phyloP scores from a whole-genome alignment of 2,797 vertebrate genomes.

The Bufotes viridis region DNA sequence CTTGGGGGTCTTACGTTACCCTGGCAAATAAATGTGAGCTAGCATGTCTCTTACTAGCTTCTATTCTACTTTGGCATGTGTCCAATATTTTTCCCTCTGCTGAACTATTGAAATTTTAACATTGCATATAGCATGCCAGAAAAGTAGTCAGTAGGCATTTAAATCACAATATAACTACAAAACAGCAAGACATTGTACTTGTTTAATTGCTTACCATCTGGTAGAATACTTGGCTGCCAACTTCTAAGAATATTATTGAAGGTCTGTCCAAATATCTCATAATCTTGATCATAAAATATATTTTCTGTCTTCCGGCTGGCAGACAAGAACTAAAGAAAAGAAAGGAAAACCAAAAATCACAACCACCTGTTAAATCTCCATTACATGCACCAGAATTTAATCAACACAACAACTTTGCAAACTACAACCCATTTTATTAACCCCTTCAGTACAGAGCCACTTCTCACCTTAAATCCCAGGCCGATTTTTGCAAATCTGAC shows the following conservation, averaged over 20 bases:
- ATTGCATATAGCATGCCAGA: not conserved
- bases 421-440: not conserved
- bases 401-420: not conserved
- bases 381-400: not conserved
- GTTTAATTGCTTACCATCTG: constrained; percentile 84
- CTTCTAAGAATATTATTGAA: constrained; percentile 90
- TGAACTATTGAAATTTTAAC: too few relatives aligned
- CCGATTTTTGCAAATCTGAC: too few relatives aligned
- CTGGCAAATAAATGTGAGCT: too few relatives aligned
- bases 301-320: constrained; percentile 90
- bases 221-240: constrained; percentile 95
- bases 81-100: too few relatives aligned
- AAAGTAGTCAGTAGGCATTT: not conserved
- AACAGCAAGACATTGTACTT: not conserved
- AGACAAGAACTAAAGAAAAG: constrained; percentile 83
- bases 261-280: constrained; percentile 90
- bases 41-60: too few relatives aligned
- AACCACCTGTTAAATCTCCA: not conserved
- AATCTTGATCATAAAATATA: constrained; percentile 88
- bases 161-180: not conserved
- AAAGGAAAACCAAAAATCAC: too few relatives aligned
- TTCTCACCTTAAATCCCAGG: too few relatives aligned
- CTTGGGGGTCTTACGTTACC: too few relatives aligned
- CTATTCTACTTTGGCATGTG: too few relatives aligned
- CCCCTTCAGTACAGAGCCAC: too few relatives aligned